Percentiles rank a stretch among this genome's conserved stretches.
Conservation (phyloP, 2,888 invertebrate species). For the Linyphia triangularis region DNA sequence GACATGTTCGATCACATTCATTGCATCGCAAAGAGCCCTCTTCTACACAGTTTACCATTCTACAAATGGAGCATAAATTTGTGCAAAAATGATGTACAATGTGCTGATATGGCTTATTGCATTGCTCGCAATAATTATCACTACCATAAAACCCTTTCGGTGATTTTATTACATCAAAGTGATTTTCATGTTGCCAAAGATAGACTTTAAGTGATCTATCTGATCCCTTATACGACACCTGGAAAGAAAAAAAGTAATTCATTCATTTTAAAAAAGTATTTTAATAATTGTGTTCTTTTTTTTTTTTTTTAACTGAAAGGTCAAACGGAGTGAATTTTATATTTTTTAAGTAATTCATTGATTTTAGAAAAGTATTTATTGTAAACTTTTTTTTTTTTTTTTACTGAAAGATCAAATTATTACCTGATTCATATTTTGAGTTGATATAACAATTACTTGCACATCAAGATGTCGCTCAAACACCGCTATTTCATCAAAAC, state of each 20-base stretch:
- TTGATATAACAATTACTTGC: conserved; percentile 23
- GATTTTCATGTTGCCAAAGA: not conserved
- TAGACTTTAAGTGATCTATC: not conserved
- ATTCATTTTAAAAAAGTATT: not conserved
- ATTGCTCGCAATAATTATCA: conserved; percentile 6
- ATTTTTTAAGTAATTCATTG: no score
- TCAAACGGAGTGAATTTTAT: no score
- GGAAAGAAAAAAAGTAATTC: no score
- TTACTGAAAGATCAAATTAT: no score
- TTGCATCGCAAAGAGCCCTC: not conserved
- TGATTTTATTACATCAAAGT: conserved; percentile 8
- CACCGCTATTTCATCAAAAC: not conserved
- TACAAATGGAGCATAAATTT: not conserved
- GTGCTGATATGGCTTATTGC: not conserved
- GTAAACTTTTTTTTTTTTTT: no score
- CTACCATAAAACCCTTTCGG: not conserved
- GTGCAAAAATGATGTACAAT: not conserved
- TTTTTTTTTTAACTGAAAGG: not conserved
- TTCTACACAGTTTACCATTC: not conserved
- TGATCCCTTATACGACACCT: not conserved
- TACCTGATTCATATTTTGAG: conserved; percentile 20
- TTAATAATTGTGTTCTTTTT: not conserved
- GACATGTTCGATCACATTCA: conserved; percentile 9
- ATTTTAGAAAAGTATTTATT: no score
- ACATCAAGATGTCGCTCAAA: conserved; percentile 11